Percentiles rank a stretch among this genome's conserved stretches.
These are phyloP conservation scores for Mesochorus sp. DNA, from an alignment of 2,888 invertebrate species.

Conservation along the genomic window DNA sequence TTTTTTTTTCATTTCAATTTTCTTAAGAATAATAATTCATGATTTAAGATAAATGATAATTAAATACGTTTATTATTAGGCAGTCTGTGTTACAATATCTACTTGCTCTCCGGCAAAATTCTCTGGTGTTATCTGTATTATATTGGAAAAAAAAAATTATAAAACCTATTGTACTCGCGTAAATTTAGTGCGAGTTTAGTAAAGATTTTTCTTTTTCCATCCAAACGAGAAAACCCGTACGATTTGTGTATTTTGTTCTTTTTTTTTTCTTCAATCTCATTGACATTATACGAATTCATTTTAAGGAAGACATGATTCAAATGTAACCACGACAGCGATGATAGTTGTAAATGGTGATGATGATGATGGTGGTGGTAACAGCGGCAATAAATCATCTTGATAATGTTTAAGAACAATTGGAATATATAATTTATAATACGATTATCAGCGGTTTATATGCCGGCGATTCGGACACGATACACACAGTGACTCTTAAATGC, in stretches of 20 bases:
- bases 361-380: background rate
- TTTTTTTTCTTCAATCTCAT: conserved; percentile 32
- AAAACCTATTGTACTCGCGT: conserved; percentile 11
- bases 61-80: conserved; percentile 69
- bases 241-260: conserved; percentile 4
- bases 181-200: conserved; percentile 16
- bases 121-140: conserved; percentile 34
- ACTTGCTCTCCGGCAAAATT: conserved; percentile 51
- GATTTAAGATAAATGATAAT: conserved; percentile 52
- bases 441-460: background rate
- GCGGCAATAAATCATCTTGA: conserved; percentile 32
- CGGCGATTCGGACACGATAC: background rate
- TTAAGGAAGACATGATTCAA: conserved; percentile 57
- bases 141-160: conserved; percentile 7
- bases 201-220: conserved; percentile 33
- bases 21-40: conserved; percentile 3
- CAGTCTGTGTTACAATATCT: conserved; percentile 65
- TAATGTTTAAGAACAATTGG: conserved; percentile 23
- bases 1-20: background rate
- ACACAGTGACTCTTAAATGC: background rate
- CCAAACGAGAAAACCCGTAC: background rate
- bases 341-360: too few relatives aligned
- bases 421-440: background rate
- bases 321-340: conserved; percentile 28
- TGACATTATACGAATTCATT: conserved; percentile 32